These are phyloP conservation scores for Sthenelais limicola DNA, from an alignment of 2,888 invertebrate species.

Conservation along the genomic window DNA sequence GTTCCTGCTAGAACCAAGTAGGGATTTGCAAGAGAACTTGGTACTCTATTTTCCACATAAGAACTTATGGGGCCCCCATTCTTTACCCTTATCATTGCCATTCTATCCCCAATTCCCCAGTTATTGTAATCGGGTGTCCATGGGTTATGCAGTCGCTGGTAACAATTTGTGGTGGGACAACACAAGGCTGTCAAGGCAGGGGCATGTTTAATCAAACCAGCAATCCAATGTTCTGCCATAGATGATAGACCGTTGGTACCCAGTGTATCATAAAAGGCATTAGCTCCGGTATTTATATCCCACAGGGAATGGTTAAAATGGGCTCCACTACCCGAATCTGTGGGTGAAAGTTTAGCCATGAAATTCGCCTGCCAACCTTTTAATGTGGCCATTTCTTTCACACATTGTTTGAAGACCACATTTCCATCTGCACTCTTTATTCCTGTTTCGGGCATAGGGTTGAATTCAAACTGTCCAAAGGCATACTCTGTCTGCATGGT, in stretches of 20 bases:
- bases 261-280: slow-evolving; percentile 43
- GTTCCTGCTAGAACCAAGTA: slow-evolving; percentile 49
- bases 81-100: slow-evolving; percentile 39
- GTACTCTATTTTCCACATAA: slow-evolving; percentile 46
- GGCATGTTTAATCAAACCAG: slow-evolving; percentile 48
- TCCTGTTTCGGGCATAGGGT: slow-evolving; percentile 11
- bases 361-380: slow-evolving; percentile 28
- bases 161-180: slow-evolving; percentile 50
- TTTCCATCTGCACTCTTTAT: slow-evolving; percentile 33
- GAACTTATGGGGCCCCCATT: slow-evolving; percentile 22
- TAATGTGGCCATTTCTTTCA: slow-evolving; percentile 39
- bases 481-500: slow-evolving; percentile 23
- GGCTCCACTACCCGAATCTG: slow-evolving; percentile 40
- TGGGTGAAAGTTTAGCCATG: slow-evolving; percentile 32
- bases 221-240: slow-evolving; percentile 45
- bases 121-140: slow-evolving; percentile 35
- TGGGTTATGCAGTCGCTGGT: slow-evolving; percentile 43
- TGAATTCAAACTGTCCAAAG: slow-evolving; percentile 41
- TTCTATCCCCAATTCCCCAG: slow-evolving; percentile 46
- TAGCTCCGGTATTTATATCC: slow-evolving; percentile 26
- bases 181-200: slow-evolving; percentile 47
- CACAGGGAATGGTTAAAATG: slow-evolving; percentile 52
- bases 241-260: slow-evolving; percentile 38
- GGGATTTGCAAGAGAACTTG: slow-evolving; percentile 46
- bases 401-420: slow-evolving; percentile 35